Evolutionary conservation across 2,113 vertebrate genomes (phyloP), one percentile per base, ranked within the genome.

Genomic region (Passer montanus): DNA sequence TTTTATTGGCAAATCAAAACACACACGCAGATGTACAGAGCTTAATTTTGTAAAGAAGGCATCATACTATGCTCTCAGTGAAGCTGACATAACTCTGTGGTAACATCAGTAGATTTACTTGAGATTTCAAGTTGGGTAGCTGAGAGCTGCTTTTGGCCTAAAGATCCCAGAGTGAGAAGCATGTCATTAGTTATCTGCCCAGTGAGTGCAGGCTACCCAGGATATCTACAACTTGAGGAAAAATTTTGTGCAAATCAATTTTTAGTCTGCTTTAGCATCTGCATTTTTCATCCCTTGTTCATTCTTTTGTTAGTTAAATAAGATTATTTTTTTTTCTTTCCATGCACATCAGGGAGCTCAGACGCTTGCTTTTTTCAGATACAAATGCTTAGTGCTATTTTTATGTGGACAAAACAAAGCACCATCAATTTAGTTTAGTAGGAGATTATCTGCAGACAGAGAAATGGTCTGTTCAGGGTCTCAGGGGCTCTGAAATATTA

Each of bases 1-100:
- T 94, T 97, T 97, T 96, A 97, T 95, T 94, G 93, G 69, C 59
- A 62, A 90, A 97, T 96, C 86, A 94, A 93, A 96, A 95, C 35
- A 62, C 39, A 77, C 44, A 31, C 31, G n/a, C 82, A 96, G 92
- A 96, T 96, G 95, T 91, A 96, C 69, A 80, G 44, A 94, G 63
- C 50, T 94, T 96, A 75, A 85, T 93, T 97, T 95, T 95, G 84
- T 96, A 93, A 91, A 91, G 76, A 89, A 79, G 53, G 20, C 78
- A 35, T 82, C 63, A 22, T 79, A 62, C 86, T 85, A 43, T 47
- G 33, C 63, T 89, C 22, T 83, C 22, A 49, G 43, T 26, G 16
- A 89, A 73, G 26, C 59, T 93, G 84, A 31, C 47, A 59, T 15
- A 88, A 84, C 33, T 94, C 50, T 74, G 2, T 1, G 1, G 58